Percentiles rank a stretch among this genome's conserved stretches.
phyloP scores from a whole-genome alignment of 2,888 invertebrate genomes.

The Drosophila affinis region DNA sequence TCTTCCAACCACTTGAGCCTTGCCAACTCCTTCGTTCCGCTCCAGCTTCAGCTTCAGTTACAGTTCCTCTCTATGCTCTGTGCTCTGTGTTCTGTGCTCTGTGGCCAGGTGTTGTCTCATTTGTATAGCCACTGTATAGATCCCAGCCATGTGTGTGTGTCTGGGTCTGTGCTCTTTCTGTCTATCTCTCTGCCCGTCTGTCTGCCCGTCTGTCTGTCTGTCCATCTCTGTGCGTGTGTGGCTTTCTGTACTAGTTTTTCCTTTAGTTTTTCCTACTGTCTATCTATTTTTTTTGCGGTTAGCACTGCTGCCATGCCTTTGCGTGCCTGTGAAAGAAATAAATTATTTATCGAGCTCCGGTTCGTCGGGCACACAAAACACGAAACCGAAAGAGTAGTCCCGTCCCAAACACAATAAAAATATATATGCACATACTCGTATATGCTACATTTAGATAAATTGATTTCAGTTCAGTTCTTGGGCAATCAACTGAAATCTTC shows the following conservation, averaged over 20 bases:
- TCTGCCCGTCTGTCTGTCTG: neutral
- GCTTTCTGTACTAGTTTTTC: conserved; percentile 25
- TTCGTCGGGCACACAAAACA: conserved; percentile 37
- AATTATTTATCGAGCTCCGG: conserved; percentile 47
- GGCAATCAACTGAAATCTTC: conserved; percentile 37
- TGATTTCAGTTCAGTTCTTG: conserved; percentile 38
- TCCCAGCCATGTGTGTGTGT: conserved; percentile 2
- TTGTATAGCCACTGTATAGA: conserved; percentile 28
- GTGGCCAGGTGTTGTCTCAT: conserved; percentile 67
- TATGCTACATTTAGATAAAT: conserved; percentile 40
- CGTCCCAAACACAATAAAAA: conserved; percentile 34
- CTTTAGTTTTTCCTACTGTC: conserved; percentile 22
- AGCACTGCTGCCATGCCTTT: conserved; percentile 21
- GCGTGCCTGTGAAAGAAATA: conserved; percentile 37
- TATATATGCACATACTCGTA: conserved; percentile 17
- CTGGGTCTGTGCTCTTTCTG: neutral
- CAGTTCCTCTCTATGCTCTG: conserved; percentile 1
- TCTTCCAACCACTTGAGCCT: conserved; percentile 59
- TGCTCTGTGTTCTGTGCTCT: neutral
- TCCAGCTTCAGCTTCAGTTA: conserved; percentile 9
- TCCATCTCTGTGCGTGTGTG: conserved; percentile 22
- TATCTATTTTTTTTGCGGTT: conserved; percentile 33
- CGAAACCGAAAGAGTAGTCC: conserved; percentile 10
- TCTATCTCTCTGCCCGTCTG: neutral
- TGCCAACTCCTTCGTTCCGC: conserved; percentile 17